Evolutionary conservation across 1,140 invertebrate genomes (phyloP).

Genomic region (Nilaparvata lugens): DNA sequence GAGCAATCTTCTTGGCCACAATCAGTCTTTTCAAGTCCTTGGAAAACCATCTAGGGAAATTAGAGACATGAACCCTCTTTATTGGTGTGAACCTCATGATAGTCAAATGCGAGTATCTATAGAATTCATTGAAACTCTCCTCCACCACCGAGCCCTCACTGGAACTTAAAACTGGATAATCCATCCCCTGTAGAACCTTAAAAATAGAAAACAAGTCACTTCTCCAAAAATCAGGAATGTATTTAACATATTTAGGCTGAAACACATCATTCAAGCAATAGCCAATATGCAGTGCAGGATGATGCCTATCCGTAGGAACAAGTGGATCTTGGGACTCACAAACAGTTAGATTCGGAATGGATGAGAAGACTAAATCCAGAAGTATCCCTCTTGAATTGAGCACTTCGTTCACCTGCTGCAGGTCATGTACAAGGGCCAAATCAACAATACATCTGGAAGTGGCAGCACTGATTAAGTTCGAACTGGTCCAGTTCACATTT

Average conservation of each 20-base stretch:
- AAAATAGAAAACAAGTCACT: background rate
- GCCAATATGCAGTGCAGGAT: too few relatives aligned
- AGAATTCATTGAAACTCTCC: too few relatives aligned
- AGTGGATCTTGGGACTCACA: too few relatives aligned
- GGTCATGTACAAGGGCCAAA: background rate
- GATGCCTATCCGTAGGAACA: too few relatives aligned
- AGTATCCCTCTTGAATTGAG: background rate
- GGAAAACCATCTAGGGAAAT: too few relatives aligned
- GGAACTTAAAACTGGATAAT: background rate
- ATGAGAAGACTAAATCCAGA: constrained; percentile 6
- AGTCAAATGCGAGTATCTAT: too few relatives aligned
- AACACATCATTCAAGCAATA: background rate
- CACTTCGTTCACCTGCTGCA: background rate
- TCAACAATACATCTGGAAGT: background rate
- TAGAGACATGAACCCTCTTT: too few relatives aligned
- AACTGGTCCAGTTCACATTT: background rate
- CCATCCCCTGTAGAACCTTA: background rate
- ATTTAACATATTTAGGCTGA: background rate
- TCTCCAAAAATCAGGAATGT: background rate
- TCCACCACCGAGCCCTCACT: too few relatives aligned
- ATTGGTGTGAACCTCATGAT: too few relatives aligned
- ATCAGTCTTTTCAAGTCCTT: too few relatives aligned
- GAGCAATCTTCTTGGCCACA: too few relatives aligned
- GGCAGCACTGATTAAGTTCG: background rate
- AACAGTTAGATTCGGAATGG: background rate